These are phyloP conservation scores for Cyclophora punctaria DNA, from an alignment of 2,888 invertebrate species.

Conservation along the genomic window DNA sequence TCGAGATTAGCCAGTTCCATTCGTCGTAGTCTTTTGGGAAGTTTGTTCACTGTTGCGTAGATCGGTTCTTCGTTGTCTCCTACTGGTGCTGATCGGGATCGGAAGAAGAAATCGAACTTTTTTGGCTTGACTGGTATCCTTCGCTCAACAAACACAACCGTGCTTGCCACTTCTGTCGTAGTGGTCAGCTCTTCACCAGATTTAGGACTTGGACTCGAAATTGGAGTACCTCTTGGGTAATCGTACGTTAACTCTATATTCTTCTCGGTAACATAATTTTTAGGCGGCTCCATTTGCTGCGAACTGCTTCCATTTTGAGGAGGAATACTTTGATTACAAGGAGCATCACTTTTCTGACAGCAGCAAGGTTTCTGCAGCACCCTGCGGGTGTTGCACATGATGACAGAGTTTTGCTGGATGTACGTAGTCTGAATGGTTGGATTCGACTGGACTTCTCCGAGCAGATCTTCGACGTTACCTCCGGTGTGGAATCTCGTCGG, in stretches of 20 bases:
- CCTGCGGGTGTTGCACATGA: constrained; percentile 66
- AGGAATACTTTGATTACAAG: constrained; percentile 8
- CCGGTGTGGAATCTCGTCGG: constrained; percentile 70
- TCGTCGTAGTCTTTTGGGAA: constrained; percentile 64
- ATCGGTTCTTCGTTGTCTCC: constrained; percentile 69
- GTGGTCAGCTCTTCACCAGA: constrained; percentile 59
- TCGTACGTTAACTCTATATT: constrained; percentile 70
- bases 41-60: constrained; percentile 69
- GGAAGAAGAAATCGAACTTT: constrained; percentile 65
- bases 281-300: constrained; percentile 33
- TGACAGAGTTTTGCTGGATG: constrained; percentile 67
- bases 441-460: constrained; percentile 78
- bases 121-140: constrained; percentile 63
- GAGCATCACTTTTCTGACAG: constrained; percentile 48
- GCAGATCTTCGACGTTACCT: constrained; percentile 80
- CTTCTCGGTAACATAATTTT: constrained; percentile 66
- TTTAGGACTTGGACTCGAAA: constrained; percentile 48
- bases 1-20: constrained; percentile 67
- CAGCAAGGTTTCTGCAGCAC: constrained; percentile 61
- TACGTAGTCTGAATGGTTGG: constrained; percentile 60
- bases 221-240: constrained; percentile 61
- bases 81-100: constrained; percentile 70
- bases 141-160: constrained; percentile 68
- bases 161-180: constrained; percentile 70
- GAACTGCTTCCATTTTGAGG: constrained; percentile 21